Evolutionary conservation across 2,888 invertebrate species (phyloP), one percentile per base, ranked within the genome.

Genomic region (Hololepta plana): DNA sequence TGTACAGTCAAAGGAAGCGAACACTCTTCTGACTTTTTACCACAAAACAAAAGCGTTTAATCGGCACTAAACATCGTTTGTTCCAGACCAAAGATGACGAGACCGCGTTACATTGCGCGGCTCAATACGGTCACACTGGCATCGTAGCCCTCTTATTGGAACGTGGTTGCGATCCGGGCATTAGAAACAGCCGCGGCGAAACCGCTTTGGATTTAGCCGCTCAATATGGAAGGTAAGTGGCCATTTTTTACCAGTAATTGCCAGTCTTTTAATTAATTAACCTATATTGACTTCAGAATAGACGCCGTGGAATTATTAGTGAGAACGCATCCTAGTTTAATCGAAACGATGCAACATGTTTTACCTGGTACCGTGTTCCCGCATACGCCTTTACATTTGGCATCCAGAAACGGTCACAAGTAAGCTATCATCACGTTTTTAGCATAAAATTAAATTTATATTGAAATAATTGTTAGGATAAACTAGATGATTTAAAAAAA

Each of bases 141-240:
- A 82, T 88, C 24, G 77, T 91, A 27, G 69, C 72, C 23, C 69
- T 81, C 44, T 66, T 93, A 38, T 59, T 93, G 39, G 72, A 80
- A 41, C 71, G 77, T 45, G 76, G 79, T 33, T 88, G 88, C 41
- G 85, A 93, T 60, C 84, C 90, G 22, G 73, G 76, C 38, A 73
- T 88, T 45, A 69, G 76, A 38, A 91, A 91, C 55, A 69, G 68
- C 39, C 72, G 77, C 32, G 82, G 84, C 27, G 93, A 93, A 53
- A 87, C 88, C 16, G 81, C 93, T 1, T 60, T 96, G 44, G 95
- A 96, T 53, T 67, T 96, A 32, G 93, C 95, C 5, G 84, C 90
- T 27, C 87, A 91, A 57, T 85, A 82, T 54, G 85, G 84, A 45
- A 68, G 74, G 75, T 75, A 51, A 58, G 57, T 47, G 33, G 31